Conservation (phyloP, 2,113 vertebrate species). For the Circaetus gallicus region DNA sequence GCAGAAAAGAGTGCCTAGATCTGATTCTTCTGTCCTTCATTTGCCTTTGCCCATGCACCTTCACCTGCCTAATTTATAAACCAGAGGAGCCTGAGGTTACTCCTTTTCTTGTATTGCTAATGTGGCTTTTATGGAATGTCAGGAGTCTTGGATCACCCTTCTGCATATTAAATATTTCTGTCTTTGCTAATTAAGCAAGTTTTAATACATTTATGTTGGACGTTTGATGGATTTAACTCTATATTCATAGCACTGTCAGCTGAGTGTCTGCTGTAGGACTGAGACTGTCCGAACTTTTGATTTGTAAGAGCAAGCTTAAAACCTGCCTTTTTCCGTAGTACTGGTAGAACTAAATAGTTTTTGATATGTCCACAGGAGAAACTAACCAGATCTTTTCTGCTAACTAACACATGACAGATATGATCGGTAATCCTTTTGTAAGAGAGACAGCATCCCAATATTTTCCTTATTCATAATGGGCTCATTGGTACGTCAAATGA, state of each 20-base stretch:
- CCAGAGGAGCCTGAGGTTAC: background rate
- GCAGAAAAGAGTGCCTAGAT: background rate
- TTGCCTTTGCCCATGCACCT: background rate
- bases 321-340: background rate
- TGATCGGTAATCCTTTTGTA: background rate
- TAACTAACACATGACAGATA: background rate
- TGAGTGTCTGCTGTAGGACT: background rate
- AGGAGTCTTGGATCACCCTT: background rate
- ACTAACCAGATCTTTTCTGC: background rate
- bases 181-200: background rate
- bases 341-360: background rate
- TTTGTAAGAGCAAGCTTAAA: background rate
- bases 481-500: background rate
- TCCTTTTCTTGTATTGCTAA: background rate
- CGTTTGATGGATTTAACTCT: background rate
- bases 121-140: background rate
- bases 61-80: background rate
- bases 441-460: background rate
- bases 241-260: background rate
- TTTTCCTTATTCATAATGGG: background rate
- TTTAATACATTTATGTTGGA: background rate
- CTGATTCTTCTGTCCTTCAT: background rate
- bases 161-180: background rate
- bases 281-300: background rate
- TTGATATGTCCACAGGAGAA: background rate